Conservation (phyloP, 2,113 vertebrate genomes). For the Ictidomys tridecemlineatus region DNA sequence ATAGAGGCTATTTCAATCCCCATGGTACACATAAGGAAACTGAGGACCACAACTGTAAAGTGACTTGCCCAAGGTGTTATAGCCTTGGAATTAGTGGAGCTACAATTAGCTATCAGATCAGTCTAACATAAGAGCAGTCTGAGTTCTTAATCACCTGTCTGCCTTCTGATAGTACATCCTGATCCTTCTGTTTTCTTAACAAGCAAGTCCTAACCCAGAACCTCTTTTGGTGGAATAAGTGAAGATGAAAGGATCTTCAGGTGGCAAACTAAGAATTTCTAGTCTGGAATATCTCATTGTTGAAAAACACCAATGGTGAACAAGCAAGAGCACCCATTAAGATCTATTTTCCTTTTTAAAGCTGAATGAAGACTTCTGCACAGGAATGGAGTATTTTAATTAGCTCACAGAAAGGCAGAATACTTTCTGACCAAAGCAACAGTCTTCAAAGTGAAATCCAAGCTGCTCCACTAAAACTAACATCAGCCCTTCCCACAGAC, state of each 20-base stretch:
- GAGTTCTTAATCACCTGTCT: not conserved
- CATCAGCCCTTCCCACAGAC: not conserved
- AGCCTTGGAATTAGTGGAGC: not conserved
- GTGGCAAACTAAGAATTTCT: constrained; percentile 37
- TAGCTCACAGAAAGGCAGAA: constrained; percentile 30
- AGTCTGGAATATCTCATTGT: constrained; percentile 2
- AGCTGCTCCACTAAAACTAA: constrained; percentile 40
- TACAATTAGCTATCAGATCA: not conserved
- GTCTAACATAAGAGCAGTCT: not conserved
- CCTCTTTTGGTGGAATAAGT: constrained; percentile 35
- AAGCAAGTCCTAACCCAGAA: not conserved
- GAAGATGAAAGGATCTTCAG: not conserved
- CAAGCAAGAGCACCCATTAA: constrained; percentile 15
- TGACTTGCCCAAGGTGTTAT: not conserved
- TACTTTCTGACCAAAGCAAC: not conserved
- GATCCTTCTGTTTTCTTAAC: constrained; percentile 16
- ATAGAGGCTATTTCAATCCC: not conserved
- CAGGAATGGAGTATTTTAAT: constrained; percentile 34
- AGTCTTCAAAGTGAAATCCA: constrained; percentile 55
- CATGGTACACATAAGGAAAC: not conserved
- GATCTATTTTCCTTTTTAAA: constrained; percentile 46
- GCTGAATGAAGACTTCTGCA: constrained; percentile 13
- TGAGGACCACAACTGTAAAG: not conserved
- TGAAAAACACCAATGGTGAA: constrained; percentile 53
- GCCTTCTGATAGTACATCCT: not conserved